A percentile compares a stretch with the other conserved stretches of the same genome.
These are phyloP conservation scores for Turritopsis rubra DNA, from an alignment of 30 jellyfish, hydroid and myxozoan genomes.

Conservation along the genomic window DNA sequence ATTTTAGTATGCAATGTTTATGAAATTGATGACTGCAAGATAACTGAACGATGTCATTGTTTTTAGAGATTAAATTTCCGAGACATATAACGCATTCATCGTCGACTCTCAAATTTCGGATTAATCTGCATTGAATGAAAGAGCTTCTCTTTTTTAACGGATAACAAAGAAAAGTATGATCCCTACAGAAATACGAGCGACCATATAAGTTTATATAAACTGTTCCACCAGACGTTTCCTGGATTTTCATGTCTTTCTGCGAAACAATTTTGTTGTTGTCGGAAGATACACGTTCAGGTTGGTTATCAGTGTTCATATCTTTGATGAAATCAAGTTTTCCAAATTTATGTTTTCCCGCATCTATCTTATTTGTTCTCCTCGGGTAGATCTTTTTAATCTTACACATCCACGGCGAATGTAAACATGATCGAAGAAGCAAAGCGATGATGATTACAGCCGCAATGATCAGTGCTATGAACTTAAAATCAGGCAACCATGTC, in stretches of 20 bases:
- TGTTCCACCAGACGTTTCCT: background rate
- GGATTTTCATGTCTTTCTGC: background rate
- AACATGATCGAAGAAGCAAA: background rate
- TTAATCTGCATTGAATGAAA: background rate
- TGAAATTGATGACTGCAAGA: background rate
- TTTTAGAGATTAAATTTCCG: background rate
- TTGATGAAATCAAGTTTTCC: background rate
- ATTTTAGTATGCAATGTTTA: background rate
- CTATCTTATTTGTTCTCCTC: background rate
- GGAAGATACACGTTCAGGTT: background rate
- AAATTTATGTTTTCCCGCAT: background rate
- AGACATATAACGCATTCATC: background rate
- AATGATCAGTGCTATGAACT: background rate
- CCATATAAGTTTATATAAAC: background rate
- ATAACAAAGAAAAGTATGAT: background rate
- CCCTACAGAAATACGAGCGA: background rate
- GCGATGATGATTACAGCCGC: background rate
- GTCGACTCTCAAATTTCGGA: background rate
- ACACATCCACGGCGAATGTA: background rate
- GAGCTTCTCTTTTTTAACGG: background rate
- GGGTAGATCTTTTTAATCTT: background rate
- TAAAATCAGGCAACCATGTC: background rate
- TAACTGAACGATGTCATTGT: background rate
- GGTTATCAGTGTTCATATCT: background rate
- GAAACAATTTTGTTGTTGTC: background rate